These are phyloP conservation scores for Cichlasoma orientale DNA, from an alignment of 2,797 vertebrate species.

Conservation along the genomic window DNA sequence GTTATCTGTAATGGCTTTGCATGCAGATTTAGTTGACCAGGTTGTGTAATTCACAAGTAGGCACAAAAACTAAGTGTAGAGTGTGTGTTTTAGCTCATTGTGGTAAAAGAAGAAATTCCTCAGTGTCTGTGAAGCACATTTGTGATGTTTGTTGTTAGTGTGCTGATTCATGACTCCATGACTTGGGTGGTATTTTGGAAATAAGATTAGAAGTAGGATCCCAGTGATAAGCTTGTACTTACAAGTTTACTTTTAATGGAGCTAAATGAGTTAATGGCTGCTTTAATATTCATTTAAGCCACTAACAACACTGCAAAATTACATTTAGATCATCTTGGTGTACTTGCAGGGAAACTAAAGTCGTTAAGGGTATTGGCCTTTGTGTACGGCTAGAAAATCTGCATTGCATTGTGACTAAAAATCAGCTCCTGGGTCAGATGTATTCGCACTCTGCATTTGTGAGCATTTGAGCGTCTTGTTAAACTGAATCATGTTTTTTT, in stretches of 20 bases:
- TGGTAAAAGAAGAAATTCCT: conserved; percentile 20
- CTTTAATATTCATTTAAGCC: not conserved
- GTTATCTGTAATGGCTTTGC: conserved; percentile 13
- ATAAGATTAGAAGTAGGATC: conserved; percentile 3
- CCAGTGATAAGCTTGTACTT: not conserved
- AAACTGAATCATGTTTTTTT: not conserved
- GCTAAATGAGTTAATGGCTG: not conserved
- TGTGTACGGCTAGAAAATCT: not conserved
- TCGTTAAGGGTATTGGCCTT: not conserved
- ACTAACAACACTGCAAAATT: not conserved
- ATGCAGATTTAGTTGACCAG: conserved; percentile 13
- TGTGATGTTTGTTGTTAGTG: conserved; percentile 5
- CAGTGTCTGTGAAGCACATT: conserved; percentile 14
- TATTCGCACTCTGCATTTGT: not conserved
- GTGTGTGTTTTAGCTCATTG: conserved; percentile 31
- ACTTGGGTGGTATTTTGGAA: conserved; percentile 1
- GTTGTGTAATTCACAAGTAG: conserved; percentile 26
- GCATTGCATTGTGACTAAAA: not conserved
- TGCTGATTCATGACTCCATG: conserved; percentile 16
- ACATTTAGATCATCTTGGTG: not conserved
- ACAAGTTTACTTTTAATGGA: not conserved
- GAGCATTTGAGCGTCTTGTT: not conserved
- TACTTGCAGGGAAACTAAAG: not conserved
- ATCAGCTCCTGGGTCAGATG: not conserved
- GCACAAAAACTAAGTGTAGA: not conserved